These are phyloP conservation scores for Ommatoiulus sabulosus DNA, from an alignment of 2,888 invertebrate species.

Conservation along the genomic window DNA sequence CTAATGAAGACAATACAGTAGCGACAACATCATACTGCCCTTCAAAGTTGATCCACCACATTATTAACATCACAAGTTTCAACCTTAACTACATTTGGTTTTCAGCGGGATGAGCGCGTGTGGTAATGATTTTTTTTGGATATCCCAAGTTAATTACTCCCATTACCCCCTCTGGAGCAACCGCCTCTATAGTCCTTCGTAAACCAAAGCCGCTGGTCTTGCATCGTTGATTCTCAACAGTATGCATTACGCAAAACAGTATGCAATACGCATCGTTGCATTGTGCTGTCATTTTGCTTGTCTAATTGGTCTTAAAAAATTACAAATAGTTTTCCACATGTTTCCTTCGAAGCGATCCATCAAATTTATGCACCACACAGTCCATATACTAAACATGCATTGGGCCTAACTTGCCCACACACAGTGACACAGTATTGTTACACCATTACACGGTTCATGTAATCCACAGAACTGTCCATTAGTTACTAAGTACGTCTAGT, in stretches of 20 bases:
- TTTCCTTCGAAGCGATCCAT: neutral
- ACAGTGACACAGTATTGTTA: neutral
- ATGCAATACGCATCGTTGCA: neutral
- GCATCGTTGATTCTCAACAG: neutral
- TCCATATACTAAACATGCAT: neutral
- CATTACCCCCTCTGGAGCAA: constrained; percentile 11
- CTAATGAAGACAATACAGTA: too few species aligned
- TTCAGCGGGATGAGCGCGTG: neutral
- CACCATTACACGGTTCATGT: neutral
- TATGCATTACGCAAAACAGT: neutral
- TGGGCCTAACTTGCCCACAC: neutral
- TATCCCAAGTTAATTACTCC: neutral
- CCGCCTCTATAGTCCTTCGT: neutral
- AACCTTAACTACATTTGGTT: too few species aligned
- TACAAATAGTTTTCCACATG: constrained; percentile 27
- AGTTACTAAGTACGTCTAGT: too few species aligned
- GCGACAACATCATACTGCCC: too few species aligned
- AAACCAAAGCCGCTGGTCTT: neutral
- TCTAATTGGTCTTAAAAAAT: neutral
- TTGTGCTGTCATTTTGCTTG: constrained; percentile 4
- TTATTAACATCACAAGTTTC: too few species aligned
- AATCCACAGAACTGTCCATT: neutral
- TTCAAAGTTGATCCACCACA: too few species aligned
- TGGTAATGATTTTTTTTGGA: neutral
- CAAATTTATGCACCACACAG: neutral